phyloP scores from a whole-genome alignment of 2,888 invertebrate species.

The Orchesellides sinensis region DNA sequence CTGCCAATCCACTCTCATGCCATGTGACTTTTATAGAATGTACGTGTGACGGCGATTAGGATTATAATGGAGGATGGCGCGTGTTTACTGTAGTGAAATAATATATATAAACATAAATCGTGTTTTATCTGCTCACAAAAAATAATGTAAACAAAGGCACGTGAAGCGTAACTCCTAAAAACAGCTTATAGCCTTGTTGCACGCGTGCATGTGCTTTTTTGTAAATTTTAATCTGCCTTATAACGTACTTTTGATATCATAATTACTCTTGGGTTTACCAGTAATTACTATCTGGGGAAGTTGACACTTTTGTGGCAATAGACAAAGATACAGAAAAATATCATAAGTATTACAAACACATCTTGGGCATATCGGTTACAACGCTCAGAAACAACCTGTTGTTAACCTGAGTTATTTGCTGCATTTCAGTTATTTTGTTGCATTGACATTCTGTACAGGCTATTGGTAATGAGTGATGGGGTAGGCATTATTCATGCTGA shows the following conservation, averaged over 20 bases:
- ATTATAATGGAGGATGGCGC: not conserved
- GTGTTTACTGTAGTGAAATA: not conserved
- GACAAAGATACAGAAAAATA: not conserved
- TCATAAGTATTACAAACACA: not conserved
- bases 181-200: not conserved
- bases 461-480: too few relatives aligned
- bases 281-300: not conserved
- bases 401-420: not conserved
- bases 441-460: too few relatives aligned
- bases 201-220: not conserved
- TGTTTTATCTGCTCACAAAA: too few relatives aligned
- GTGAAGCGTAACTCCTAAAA: not conserved
- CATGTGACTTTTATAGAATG: conserved; percentile 32
- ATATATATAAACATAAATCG: too few relatives aligned
- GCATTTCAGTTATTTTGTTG: not conserved
- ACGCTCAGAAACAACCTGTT: not conserved
- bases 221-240: not conserved
- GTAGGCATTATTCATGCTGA: too few relatives aligned
- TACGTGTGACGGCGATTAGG: conserved; percentile 21
- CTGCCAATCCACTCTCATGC: not conserved
- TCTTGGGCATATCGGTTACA: not conserved
- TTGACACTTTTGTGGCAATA: not conserved
- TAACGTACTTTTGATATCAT: conserved; percentile 6
- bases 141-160: not conserved
- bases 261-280: conserved; percentile 30